phyloP scores from a whole-genome alignment of 2,797 vertebrate genomes.

The Girardinus metallicus region DNA sequence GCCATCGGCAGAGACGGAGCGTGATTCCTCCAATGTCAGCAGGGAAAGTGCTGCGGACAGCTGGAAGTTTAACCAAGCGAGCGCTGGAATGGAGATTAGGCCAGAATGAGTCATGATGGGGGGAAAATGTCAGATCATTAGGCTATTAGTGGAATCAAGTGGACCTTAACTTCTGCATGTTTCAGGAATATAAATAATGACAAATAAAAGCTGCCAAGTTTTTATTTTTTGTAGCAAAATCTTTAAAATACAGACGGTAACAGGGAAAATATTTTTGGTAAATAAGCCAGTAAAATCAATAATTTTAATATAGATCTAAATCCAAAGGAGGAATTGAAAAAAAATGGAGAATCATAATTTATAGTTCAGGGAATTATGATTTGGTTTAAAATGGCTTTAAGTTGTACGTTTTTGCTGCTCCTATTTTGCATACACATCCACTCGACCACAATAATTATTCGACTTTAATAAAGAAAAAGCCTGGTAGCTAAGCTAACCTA shows the following conservation, averaged over 20 bases:
- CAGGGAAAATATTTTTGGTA: not conserved
- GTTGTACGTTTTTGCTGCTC: too few species aligned
- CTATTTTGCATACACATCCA: too few species aligned
- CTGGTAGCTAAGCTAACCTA: too few species aligned
- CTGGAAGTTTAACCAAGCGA: constrained; percentile 40
- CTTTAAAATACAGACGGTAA: not conserved
- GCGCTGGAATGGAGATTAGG: constrained; percentile 44
- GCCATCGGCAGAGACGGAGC: constrained; percentile 54
- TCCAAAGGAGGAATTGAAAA: not conserved
- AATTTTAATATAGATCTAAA: not conserved
- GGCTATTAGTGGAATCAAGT: constrained; percentile 11
- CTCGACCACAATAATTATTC: too few species aligned
- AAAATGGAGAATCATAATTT: too few species aligned
- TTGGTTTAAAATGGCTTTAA: too few species aligned
- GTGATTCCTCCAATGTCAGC: constrained; percentile 35
- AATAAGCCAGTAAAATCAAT: not conserved
- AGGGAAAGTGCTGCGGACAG: constrained; percentile 39
- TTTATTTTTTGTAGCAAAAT: not conserved
- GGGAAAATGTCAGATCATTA: constrained; percentile 15
- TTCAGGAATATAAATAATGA: constrained; percentile 6
- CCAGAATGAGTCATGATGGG: constrained; percentile 21
- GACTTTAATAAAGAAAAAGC: too few species aligned
- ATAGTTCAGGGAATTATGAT: too few species aligned
- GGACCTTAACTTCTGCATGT: not conserved
- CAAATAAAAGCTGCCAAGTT: not conserved